Evolutionary conservation across 2,888 invertebrate genomes (phyloP), one percentile per base, ranked within the genome.

Genomic region (Esperia sulphurella): DNA sequence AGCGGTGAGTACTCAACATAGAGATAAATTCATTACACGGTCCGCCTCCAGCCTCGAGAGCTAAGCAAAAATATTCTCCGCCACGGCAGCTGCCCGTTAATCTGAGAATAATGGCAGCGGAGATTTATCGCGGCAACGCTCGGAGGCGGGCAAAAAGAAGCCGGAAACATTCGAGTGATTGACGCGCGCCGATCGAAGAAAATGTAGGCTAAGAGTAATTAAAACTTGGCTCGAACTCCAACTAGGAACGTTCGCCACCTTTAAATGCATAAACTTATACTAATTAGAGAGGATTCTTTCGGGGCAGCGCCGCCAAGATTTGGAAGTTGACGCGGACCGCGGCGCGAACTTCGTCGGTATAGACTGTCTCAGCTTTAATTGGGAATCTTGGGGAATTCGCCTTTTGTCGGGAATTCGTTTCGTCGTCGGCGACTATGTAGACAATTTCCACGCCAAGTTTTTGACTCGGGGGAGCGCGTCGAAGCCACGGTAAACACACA

Each of bases 201-300:
- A 50, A 53, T 53, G 48, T 50, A 49, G 52, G 49, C 35, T 53
- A 48, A 48, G 41, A 68, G 80, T 80, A 85, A 87, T 87, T 87
- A 88, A 87, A 88, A 88, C 71, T 86, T 84, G 62, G 65, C 61
- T 58, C 53, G 52, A 69, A 72, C 75, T 71, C 75, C 70, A 62
- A 57, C 61, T 21, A 21, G 21, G 61, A 53, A 58, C 61, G 55
- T 54, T 61, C 58, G 61, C 68, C 65, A 76, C 78, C 75, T 79
- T 65, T 68, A 67, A 79, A 79, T 85, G 83, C 81, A 87, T 87
- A 85, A 86, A 88, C 83, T 87, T 88, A 79, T 79, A 79, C 86
- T 85, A 87, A 88, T 88, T 87, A 87, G 72, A 68, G 71, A 72
- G 72, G 70, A 88, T 87, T 88, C 86, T 88, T 88, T 83, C 79